Base-by-base conservation (phyloP, 2,797 vertebrate genomes). In the Pagetopsis macropterus region DNA sequence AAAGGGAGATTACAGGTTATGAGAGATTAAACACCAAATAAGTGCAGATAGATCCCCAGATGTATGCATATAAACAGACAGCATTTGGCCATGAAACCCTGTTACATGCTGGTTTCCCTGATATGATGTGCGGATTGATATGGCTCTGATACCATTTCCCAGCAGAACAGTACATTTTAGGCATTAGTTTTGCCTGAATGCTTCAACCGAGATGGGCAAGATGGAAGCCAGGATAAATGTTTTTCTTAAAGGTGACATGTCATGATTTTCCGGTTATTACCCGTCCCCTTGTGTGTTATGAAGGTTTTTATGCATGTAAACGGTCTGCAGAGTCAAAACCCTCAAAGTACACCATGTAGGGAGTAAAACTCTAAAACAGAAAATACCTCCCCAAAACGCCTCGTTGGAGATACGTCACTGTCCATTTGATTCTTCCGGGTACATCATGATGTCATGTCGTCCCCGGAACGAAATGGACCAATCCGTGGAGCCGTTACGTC, bases 11-110 rank as follows among this genome's bases (percentile, higher is more conserved):
- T 56, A 70, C n/a, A 58, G 49, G 76, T 45, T 48, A 48, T 52
- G 55, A 66, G 44, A 60, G 55, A 43, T 44, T 5, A 63, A 37
- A 44, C 60, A 64, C 50, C 19, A 65, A 64, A 67, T 19, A 79
- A 75, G 55, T 65, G 78, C 46, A 44, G 80, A 80, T 64, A 86
- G 76, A 87, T 87, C 60, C 72, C 64, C 84, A 86, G 86, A 88
- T 86, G 78, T 59, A 79, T 50, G 16, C 78, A 67, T n/a, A 81
- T 27, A 27, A 79, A 85, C 71, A 83, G 73, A 76, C 75, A 78
- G 73, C 70, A 64, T 58, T 84, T 50, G 75, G 62, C 86, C 87
- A 85, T 91, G 88, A 91, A 92, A 92, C 78, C 59, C 23, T n/a
- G 66, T 93, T 87, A 86, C 83, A 90, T 84, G 88, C 82, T 84